Percentiles rank a stretch among this genome's conserved stretches.
These are phyloP conservation scores for Xenopus borealis DNA, from an alignment of 2,113 vertebrate genomes.

Conservation along the genomic window DNA sequence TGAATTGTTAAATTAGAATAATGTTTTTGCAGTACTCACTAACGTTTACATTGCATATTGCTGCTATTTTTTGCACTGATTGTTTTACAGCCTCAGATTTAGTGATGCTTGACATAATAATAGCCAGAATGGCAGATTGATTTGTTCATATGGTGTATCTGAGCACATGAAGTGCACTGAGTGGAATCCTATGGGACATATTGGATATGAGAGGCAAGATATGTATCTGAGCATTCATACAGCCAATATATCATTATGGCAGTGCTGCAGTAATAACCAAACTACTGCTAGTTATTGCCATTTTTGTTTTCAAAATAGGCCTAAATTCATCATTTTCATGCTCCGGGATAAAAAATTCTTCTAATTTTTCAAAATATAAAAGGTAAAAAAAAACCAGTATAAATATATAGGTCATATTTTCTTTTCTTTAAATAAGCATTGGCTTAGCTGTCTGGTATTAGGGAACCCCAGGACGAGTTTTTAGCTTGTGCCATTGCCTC, in stretches of 20 bases:
- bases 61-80: conserved; percentile 22
- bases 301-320: neutral
- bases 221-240: conserved; percentile 28
- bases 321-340: neutral
- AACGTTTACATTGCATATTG: too few relatives aligned
- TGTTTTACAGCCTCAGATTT: conserved; percentile 37
- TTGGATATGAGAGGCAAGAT: conserved; percentile 24
- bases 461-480: too few relatives aligned
- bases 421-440: too few relatives aligned
- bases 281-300: neutral
- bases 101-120: conserved; percentile 43
- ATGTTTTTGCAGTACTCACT: too few relatives aligned
- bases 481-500: too few relatives aligned
- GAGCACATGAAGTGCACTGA: conserved; percentile 38
- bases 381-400: too few relatives aligned
- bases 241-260: conserved; percentile 28
- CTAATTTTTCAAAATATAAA: too few relatives aligned
- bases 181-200: conserved; percentile 26
- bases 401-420: too few relatives aligned
- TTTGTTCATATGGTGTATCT: conserved; percentile 33
- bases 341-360: neutral
- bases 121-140: conserved; percentile 28
- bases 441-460: too few relatives aligned
- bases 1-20: too few relatives aligned
- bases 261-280: conserved; percentile 21